Evolutionary conservation across 2,888 invertebrate species (phyloP), one percentile per base, ranked within the genome.

Genomic region (Ophonus ardosiacus): DNA sequence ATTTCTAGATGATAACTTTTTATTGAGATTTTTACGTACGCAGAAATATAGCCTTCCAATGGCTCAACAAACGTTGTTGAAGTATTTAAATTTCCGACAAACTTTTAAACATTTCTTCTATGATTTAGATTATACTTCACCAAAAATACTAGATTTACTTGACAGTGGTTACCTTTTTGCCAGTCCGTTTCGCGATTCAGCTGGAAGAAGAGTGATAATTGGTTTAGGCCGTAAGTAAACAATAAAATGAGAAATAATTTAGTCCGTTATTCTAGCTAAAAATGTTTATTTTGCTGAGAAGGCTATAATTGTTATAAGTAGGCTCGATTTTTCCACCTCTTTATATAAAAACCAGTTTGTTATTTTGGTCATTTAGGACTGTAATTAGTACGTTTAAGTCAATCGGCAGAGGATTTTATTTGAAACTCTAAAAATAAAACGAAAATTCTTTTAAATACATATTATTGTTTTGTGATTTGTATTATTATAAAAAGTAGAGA

Each of bases 21-120:
- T 96, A 82, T 91, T 97, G 87, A 92, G 96, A 78, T 97, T 96
- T 89, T 92, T 97, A 85, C 93, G 96, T 0, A 94, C 94, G 86
- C 96, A 96, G 89, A 97, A 96, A 90, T 97, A 94, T 92, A 96
- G 96, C 89, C 92, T 97, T 43, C 95, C 95, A 0, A 95, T 96
- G 94, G 95, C 96, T 0, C 95, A 96, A 89, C 96, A 96, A 89
- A 94, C 94, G 68, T 90, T 97, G 57, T 92, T 97, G 18, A 96
- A 97, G 89, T 97, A 96, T 90, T 91, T 97, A 86, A 96, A 95
- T 88, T 92, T 96, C 71, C 92, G 96, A 86, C 94, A 94, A 89
- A 94, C 93, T 81, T 95, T 96, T 89, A 94, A 93, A 8, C 93
- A 94, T 87, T 92, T 94, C 88, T 94, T 94, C 87, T 91, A 91